Evolutionary conservation across 2,797 vertebrate genomes (phyloP).

Genomic region (Acanthopagrus latus): DNA sequence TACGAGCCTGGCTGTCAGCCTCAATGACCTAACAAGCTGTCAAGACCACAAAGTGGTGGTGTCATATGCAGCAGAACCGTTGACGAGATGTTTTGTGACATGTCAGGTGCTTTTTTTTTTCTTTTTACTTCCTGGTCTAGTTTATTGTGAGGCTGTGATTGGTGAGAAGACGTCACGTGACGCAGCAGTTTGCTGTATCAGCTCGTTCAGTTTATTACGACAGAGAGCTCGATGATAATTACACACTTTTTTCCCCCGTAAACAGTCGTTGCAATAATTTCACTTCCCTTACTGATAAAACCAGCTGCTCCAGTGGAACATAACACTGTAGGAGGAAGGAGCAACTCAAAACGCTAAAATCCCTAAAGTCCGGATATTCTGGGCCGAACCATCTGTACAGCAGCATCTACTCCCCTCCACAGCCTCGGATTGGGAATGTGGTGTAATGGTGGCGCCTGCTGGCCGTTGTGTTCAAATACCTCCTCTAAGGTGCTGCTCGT

Average conservation of each 20-base stretch:
- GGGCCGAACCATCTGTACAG: not conserved
- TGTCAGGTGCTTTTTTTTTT: not conserved
- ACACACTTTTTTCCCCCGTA: too few species aligned
- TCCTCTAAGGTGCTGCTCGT: not conserved
- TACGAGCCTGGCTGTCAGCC: too few species aligned
- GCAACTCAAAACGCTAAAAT: not conserved
- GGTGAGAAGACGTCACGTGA: constrained; percentile 27
- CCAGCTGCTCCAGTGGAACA: not conserved
- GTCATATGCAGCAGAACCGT: not conserved
- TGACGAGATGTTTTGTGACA: too few species aligned
- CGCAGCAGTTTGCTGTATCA: not conserved
- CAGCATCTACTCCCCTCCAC: not conserved
- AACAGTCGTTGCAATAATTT: too few species aligned
- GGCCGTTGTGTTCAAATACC: not conserved
- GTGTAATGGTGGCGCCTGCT: not conserved
- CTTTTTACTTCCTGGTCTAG: constrained; percentile 21
- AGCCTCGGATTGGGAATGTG: not conserved
- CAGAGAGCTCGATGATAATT: too few species aligned
- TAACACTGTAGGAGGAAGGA: not conserved
- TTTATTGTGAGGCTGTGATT: constrained; percentile 16
- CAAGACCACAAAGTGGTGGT: too few species aligned
- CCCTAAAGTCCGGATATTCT: not conserved
- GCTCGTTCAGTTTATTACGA: not conserved
- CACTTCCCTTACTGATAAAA: too few species aligned
- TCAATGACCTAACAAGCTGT: too few species aligned